These are phyloP conservation scores for Decapterus maruadsi DNA, from an alignment of 2,797 vertebrate genomes.

Conservation along the genomic window DNA sequence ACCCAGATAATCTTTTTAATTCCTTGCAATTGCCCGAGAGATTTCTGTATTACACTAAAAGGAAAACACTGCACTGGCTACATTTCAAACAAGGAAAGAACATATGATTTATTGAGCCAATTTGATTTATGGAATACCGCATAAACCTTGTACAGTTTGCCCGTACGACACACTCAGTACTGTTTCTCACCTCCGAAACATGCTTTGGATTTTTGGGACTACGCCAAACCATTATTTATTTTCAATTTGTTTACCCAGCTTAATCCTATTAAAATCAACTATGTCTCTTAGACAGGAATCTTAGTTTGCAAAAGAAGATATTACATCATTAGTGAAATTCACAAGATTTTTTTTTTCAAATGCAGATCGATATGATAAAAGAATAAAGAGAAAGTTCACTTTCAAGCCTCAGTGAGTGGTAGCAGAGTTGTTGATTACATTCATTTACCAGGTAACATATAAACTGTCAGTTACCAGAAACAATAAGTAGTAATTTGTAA, in stretches of 20 bases:
- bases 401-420: neutral
- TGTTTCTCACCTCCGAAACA: slow-evolving; percentile 29
- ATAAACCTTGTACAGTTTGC: slow-evolving; percentile 17
- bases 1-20: slow-evolving; percentile 27
- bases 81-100: slow-evolving; percentile 24
- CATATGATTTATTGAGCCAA: slow-evolving; percentile 33
- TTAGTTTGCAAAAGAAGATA: neutral
- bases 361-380: neutral
- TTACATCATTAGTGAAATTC: neutral
- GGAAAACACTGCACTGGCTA: slow-evolving; percentile 2
- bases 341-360: neutral
- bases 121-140: slow-evolving; percentile 6
- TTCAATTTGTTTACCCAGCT: slow-evolving; percentile 10
- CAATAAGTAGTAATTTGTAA: slow-evolving; percentile 1
- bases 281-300: neutral
- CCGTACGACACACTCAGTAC: neutral
- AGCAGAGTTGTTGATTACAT: neutral
- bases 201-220: slow-evolving; percentile 1
- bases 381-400: neutral
- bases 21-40: slow-evolving; percentile 8
- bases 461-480: neutral
- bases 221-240: slow-evolving; percentile 30
- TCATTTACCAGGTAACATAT: neutral
- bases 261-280: slow-evolving; percentile 3
- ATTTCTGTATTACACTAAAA: slow-evolving; percentile 18